Conservation (phyloP, 2,888 invertebrate genomes). For the Macaria liturata region DNA sequence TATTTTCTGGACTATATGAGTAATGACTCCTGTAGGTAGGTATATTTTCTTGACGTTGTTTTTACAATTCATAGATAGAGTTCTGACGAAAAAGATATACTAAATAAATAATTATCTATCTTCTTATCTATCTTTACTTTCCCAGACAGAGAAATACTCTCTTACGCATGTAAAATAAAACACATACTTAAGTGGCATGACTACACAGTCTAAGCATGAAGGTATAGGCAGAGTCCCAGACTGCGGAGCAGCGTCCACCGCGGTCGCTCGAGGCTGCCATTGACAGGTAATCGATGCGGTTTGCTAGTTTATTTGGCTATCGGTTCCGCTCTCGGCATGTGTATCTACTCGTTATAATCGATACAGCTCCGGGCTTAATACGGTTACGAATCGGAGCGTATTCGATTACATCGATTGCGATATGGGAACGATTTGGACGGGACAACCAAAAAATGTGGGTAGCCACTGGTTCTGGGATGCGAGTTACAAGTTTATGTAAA, state of each 20-base stretch:
- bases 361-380: conserved; percentile 60
- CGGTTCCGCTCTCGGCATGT: conserved; percentile 71
- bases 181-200: too few relatives aligned
- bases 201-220: too few relatives aligned
- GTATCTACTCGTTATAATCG: conserved; percentile 76
- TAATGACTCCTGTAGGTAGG: too few relatives aligned
- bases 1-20: too few relatives aligned
- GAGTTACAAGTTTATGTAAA: too few relatives aligned
- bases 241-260: conserved; percentile 53
- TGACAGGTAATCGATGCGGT: conserved; percentile 82
- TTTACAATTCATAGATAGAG: too few relatives aligned
- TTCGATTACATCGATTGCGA: conserved; percentile 56
- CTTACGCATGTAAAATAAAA: too few relatives aligned
- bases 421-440: conserved; percentile 41
- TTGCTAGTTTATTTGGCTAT: conserved; percentile 82
- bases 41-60: too few relatives aligned
- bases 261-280: conserved; percentile 69
- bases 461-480: background rate
- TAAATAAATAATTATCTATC: too few relatives aligned
- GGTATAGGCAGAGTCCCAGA: conserved; percentile 30
- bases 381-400: conserved; percentile 64
- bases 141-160: too few relatives aligned
- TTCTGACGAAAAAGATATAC: too few relatives aligned
- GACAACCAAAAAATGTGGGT: background rate
- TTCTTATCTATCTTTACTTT: too few relatives aligned